phyloP scores from a whole-genome alignment of 2,113 vertebrate species.

The Dasyprocta punctata region DNA sequence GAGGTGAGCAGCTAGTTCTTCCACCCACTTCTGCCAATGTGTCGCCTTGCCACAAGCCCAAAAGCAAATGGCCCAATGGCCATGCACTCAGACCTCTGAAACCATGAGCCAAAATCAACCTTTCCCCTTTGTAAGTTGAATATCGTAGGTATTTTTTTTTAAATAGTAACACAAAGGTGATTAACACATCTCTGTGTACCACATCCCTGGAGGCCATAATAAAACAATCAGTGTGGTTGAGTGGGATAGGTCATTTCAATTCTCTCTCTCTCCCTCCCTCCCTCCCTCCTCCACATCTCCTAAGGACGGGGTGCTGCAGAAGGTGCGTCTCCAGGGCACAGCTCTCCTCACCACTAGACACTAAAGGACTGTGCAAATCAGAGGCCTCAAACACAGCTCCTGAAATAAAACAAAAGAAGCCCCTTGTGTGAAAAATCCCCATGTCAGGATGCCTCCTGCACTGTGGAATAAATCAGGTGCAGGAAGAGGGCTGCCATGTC shows the following conservation, averaged over 20 bases:
- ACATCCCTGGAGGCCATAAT: not conserved
- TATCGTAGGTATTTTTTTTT: not conserved
- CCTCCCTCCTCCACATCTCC: not conserved
- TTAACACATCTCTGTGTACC: not conserved
- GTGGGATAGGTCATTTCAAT: not conserved
- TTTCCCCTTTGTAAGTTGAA: not conserved
- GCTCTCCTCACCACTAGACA: not conserved
- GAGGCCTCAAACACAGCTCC: not conserved
- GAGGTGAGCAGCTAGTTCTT: not conserved
- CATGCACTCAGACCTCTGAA: not conserved
- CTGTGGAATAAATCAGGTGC: constrained; percentile 30
- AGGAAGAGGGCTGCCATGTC: constrained; percentile 7
- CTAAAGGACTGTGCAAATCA: not conserved
- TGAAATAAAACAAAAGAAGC: not conserved
- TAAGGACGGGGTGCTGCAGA: not conserved
- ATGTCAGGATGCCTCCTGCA: not conserved
- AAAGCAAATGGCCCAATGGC: not conserved
- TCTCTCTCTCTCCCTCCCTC: not conserved
- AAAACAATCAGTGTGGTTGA: not conserved
- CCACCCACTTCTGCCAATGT: not conserved
- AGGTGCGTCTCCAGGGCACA: rapidly evolving
- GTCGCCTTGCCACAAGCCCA: not conserved
- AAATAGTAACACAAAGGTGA: not conserved
- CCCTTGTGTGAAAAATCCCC: not conserved
- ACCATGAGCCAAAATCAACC: not conserved